Evolutionary conservation across 1,140 invertebrate genomes (phyloP), one percentile per base, ranked within the genome.

Genomic region (Drosophila nigromelanica): DNA sequence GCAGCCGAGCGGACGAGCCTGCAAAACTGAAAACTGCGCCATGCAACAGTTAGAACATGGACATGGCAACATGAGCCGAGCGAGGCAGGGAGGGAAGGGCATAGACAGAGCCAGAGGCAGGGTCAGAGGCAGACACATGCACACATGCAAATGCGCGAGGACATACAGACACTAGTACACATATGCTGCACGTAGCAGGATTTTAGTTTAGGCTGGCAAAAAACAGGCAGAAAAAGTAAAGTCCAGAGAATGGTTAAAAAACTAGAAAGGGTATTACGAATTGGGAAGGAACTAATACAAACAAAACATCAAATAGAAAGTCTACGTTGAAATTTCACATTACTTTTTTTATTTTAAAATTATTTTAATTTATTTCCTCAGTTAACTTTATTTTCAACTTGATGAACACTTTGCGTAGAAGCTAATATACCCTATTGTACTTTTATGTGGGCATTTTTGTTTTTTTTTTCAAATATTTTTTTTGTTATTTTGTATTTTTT

Each of bases 1-100:
- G 78, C 78, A 80, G 35, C 51, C 55, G 60, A 64, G 64, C 61
- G 62, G 61, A 67, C 70, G 42, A 47, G 56, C 45, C 42, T 45
- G 71, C 63, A 73, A 35, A 73, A 62, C 75, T 64, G 50, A 75
- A 77, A 69, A 47, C 79, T 54, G 54, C 54, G 45, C 75, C 71
- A 71, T 82, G 80, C 80, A 82, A 82, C 80, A 82, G 80, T 82
- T 82, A 82, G 78, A 61, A 74, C 40, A 72, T 63, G 55, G 39
- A 76, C 73, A 51, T 45, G 51, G 24, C 48, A 56, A 33, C 54
- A 35, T 27, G 33, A 50, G 39, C 27, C 24, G 2, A 48, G 39
- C 37, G 48, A 37, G 45, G 7, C 14, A 35, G 10, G 18, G 8
- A 47, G 30, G 52, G n/a, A 14, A 15, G 27, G 42, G 15, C 27